Conservation (phyloP, 2,888 invertebrate genomes). For the Schrankia costaestrigalis region DNA sequence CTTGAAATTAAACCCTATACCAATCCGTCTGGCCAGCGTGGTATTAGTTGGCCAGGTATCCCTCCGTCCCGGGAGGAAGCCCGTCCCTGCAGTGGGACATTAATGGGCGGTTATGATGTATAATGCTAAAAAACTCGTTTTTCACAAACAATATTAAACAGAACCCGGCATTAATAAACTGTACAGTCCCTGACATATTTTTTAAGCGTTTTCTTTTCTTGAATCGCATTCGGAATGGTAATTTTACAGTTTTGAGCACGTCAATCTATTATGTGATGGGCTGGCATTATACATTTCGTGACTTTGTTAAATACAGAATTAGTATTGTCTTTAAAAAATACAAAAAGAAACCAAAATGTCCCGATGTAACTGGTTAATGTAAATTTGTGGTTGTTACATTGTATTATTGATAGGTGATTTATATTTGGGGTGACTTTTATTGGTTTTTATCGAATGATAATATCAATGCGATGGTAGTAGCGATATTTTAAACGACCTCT, state of each 20-base stretch:
- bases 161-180: conserved; percentile 22
- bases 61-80: no score
- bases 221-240: conserved; percentile 63
- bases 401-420: conserved; percentile 49
- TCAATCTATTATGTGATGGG: conserved; percentile 72
- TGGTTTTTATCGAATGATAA: conserved; percentile 24
- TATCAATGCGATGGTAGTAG: conserved; percentile 14
- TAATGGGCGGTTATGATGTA: no score
- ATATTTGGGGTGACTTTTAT: conserved; percentile 36
- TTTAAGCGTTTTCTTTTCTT: conserved; percentile 47
- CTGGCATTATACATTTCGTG: conserved; percentile 63
- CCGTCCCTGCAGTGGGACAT: no score
- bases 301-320: conserved; percentile 43
- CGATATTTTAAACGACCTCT: conserved; percentile 2
- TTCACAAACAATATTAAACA: no score
- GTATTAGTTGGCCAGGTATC: no score
- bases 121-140: no score
- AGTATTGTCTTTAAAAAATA: conserved; percentile 28
- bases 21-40: no score
- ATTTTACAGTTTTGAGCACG: conserved; percentile 79
- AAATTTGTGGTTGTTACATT: conserved; percentile 39
- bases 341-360: no score
- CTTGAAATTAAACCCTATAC: no score
- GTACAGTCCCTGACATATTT: conserved; percentile 23
- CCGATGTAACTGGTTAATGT: conserved; percentile 36